Evolutionary conservation across 2,888 invertebrate genomes (phyloP).

Genomic region (Allophyes oxyacanthae): DNA sequence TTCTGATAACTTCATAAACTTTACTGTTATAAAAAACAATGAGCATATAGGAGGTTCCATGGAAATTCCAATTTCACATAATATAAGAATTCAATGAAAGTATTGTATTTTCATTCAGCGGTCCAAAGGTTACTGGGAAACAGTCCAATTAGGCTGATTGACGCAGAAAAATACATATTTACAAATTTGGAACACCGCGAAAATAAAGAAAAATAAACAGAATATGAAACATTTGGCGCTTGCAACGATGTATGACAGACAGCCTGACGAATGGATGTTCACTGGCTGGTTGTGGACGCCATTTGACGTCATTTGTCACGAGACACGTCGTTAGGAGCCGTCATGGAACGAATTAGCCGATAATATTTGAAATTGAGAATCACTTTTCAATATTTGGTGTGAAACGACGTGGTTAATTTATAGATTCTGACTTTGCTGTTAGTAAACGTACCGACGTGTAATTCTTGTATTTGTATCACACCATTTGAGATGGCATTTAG

Average conservation of each 20-base stretch:
- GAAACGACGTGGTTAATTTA: neutral
- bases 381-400: constrained; percentile 12
- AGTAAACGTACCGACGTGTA: neutral
- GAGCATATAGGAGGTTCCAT: too few species aligned
- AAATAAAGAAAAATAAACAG: constrained; percentile 15
- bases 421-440: neutral
- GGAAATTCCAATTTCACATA: too few species aligned
- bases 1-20: too few species aligned
- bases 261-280: constrained; percentile 58
- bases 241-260: constrained; percentile 54
- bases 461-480: neutral
- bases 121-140: constrained; percentile 32
- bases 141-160: constrained; percentile 35
- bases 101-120: constrained; percentile 10
- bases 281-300: constrained; percentile 39
- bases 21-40: too few species aligned
- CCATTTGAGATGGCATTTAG: constrained; percentile 14
- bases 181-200: neutral
- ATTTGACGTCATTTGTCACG: constrained; percentile 59
- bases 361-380: constrained; percentile 26
- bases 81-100: constrained; percentile 2
- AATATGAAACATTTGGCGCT: constrained; percentile 39
- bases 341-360: constrained; percentile 30
- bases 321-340: constrained; percentile 30
- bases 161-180: constrained; percentile 32